phyloP scores from a whole-genome alignment of 2,797 vertebrate genomes.

The Podargus strigoides region DNA sequence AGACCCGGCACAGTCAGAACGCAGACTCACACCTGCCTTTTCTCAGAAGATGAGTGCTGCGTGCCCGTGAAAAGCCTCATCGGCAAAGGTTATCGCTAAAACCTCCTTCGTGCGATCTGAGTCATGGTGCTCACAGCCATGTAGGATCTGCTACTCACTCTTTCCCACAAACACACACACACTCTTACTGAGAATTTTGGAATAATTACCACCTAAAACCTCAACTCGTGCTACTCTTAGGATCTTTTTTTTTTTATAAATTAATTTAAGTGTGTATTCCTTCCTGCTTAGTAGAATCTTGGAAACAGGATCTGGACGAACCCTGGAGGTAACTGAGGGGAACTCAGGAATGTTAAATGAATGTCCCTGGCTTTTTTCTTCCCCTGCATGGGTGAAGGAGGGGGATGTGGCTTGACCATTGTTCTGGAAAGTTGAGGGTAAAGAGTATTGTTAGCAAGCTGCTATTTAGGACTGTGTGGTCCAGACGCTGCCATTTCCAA shows the following conservation, averaged over 20 bases:
- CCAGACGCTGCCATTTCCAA: neutral
- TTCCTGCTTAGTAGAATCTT: neutral
- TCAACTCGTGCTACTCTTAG: neutral
- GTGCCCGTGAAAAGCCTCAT: neutral
- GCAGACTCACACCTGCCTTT: conserved; percentile 36
- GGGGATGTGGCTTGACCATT: conserved; percentile 42
- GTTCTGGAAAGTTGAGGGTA: conserved; percentile 28
- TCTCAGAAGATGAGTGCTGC: neutral
- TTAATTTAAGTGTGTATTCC: neutral
- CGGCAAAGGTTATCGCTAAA: conserved; percentile 35
- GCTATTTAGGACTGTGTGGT: conserved; percentile 17
- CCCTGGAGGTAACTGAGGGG: neutral
- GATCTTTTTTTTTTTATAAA: neutral
- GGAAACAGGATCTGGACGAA: neutral
- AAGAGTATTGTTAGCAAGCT: conserved; percentile 27
- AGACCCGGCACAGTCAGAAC: neutral
- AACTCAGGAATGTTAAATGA: neutral
- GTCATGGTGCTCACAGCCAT: conserved; percentile 21
- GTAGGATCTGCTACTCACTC: conserved; percentile 9
- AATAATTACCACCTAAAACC: neutral
- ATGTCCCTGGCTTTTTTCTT: neutral
- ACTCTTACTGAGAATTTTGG: conserved; percentile 29
- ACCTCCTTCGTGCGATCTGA: conserved; percentile 27
- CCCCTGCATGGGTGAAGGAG: neutral
- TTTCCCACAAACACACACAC: neutral